A percentile compares a stretch with the other conserved stretches of the same genome.
phyloP scores from a whole-genome alignment of 2,888 invertebrate genomes.

The Trisateles emortualis region DNA sequence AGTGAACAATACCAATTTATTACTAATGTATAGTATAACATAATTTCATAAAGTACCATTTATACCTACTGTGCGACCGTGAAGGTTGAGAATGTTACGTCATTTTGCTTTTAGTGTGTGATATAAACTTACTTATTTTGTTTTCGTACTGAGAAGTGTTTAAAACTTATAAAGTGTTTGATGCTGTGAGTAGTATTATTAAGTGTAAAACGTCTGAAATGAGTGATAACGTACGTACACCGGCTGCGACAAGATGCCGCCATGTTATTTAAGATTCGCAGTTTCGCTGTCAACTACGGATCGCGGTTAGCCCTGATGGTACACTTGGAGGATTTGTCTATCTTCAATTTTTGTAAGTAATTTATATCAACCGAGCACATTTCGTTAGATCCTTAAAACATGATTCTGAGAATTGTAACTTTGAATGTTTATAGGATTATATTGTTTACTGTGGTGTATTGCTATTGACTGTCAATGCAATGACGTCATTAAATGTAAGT shows the following conservation, averaged over 20 bases:
- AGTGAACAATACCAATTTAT: conserved; percentile 39
- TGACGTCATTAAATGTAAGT: conserved; percentile 79
- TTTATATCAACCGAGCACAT: not conserved
- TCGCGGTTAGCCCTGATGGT: conserved; percentile 71
- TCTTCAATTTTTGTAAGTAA: conserved; percentile 61
- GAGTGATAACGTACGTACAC: conserved; percentile 68
- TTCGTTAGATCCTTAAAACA: not conserved
- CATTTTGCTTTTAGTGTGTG: conserved; percentile 83
- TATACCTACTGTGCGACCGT: conserved; percentile 82
- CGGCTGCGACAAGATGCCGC: conserved; percentile 85
- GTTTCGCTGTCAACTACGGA: conserved; percentile 82
- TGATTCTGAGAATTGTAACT: not conserved
- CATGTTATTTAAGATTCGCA: conserved; percentile 82
- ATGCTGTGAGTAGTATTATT: conserved; percentile 57
- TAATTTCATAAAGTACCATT: conserved; percentile 66
- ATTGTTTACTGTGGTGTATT: conserved; percentile 82
- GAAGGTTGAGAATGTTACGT: conserved; percentile 87
- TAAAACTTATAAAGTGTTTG: conserved; percentile 58
- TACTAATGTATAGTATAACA: conserved; percentile 47
- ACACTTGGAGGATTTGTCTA: conserved; percentile 59
- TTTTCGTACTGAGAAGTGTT: conserved; percentile 66
- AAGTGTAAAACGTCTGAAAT: conserved; percentile 66
- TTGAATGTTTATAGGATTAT: conserved; percentile 9
- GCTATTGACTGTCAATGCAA: conserved; percentile 84
- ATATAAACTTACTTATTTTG: conserved; percentile 74